Evolutionary conservation across 1,140 invertebrate genomes (phyloP), one percentile per base, ranked within the genome.

Genomic region (Bombus breviceps): DNA sequence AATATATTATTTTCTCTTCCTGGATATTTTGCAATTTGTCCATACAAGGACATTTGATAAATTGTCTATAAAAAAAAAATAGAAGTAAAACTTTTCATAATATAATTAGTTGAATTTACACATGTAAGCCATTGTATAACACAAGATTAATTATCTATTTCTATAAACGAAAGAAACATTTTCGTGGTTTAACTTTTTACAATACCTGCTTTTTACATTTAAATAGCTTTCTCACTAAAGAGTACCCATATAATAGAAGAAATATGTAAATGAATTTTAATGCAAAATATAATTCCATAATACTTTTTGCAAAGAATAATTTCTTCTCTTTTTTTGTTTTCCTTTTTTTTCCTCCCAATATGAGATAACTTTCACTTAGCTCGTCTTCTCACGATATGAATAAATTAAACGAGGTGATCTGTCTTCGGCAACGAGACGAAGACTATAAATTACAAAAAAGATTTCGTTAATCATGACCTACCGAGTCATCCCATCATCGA

Each of bases 401-500:
- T 73, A 32, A 73, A 59, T 81, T 34, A 25, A 57, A 28, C 28
- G 47, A 13, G 25, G 28, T 32, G 39, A 25, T 74, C 80, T n/a
- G 43, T 83, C 57, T 80, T 13, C 13, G 53, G 1, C 28, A 47
- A 34, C 57, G 8, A 12, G 57, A 28, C 59, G 10, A 4, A 34
- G 59, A 37, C 22, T 72, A 41, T 64, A 75, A 34, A 37, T 74
- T 25, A 64, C n/a, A 34, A 15, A 22, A 64, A 22, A 75, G 41
- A 64, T 39, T 47, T 39, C 32, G 72, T 72, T 66, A 59, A 66
- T 82, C 71, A 66, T 43, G 71, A 66, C 71, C 57, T 53, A n/a
- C 39, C 62, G 4, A 3, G 28, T 34, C 37, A 53, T 62, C 34
- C 41, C 37, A 18, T 66, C 59, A 47, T 62, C 57, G 25, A 32